These are phyloP conservation scores for Cabera pusaria DNA, from an alignment of 2,888 invertebrate genomes.

Conservation along the genomic window DNA sequence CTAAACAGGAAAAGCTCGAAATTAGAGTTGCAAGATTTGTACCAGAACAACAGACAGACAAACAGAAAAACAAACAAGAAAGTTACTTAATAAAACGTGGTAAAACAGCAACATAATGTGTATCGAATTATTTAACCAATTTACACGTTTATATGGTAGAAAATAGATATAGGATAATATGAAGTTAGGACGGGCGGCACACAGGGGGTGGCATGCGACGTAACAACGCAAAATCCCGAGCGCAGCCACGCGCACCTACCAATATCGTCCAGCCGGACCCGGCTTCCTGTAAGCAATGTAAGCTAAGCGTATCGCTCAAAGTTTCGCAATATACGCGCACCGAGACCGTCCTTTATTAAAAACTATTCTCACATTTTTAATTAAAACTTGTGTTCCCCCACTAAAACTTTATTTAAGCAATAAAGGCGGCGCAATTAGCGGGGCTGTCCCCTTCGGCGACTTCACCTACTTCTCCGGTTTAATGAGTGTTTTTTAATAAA, in stretches of 20 bases:
- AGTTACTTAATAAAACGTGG: too few relatives aligned
- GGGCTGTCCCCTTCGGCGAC: constrained; percentile 81
- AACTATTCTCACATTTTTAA: constrained; percentile 84
- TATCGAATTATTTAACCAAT: too few relatives aligned
- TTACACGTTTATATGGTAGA: too few relatives aligned
- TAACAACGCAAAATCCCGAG: constrained; percentile 20
- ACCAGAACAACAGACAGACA: too few relatives aligned
- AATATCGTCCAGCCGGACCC: constrained; percentile 72
- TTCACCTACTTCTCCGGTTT: constrained; percentile 82
- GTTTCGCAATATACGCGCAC: constrained; percentile 82
- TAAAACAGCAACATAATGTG: too few relatives aligned
- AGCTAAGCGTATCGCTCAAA: constrained; percentile 80
- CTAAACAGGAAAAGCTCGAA: too few relatives aligned
- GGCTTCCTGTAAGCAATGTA: constrained; percentile 78
- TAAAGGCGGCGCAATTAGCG: constrained; percentile 83
- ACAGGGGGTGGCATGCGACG: constrained; percentile 7
- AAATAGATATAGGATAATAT: too few relatives aligned
- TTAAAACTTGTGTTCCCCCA: constrained; percentile 83
- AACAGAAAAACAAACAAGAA: too few relatives aligned
- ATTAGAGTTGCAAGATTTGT: too few relatives aligned
- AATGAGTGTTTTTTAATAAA: constrained; percentile 84
- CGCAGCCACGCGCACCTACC: constrained; percentile 43
- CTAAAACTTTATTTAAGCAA: constrained; percentile 84
- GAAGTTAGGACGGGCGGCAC: constrained; percentile 23
- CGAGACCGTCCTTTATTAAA: constrained; percentile 81